Conservation (phyloP, 2,888 invertebrate species). For the Aricia artaxerxes region DNA sequence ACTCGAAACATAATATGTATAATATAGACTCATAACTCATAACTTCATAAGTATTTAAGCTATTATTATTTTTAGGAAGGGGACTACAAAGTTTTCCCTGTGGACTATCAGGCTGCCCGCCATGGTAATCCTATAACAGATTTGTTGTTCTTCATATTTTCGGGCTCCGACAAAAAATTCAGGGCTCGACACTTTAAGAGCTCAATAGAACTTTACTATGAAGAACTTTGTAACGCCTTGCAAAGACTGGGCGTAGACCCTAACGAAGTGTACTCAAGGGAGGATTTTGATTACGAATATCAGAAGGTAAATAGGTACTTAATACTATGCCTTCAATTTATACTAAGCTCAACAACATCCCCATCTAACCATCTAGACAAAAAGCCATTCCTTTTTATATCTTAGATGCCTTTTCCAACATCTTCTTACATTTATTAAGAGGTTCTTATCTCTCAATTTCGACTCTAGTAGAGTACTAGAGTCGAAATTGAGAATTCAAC, state of each 20-base stretch:
- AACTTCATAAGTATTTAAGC: no score
- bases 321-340: not conserved
- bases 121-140: constrained; percentile 42
- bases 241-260: constrained; percentile 43
- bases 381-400: no score
- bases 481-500: no score
- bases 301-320: constrained; percentile 41
- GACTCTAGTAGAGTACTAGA: no score
- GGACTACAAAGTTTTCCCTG: constrained; percentile 39
- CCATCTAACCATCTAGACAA: no score
- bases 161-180: constrained; percentile 49
- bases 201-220: constrained; percentile 48
- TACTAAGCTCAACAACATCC: no score
- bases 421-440: no score
- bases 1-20: no score
- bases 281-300: constrained; percentile 47
- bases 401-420: no score
- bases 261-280: constrained; percentile 43
- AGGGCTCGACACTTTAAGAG: constrained; percentile 42
- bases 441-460: no score
- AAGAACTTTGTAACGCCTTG: constrained; percentile 43
- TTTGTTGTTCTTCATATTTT: constrained; percentile 48
- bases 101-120: constrained; percentile 49
- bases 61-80: constrained; percentile 44
- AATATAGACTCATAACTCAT: no score